Evolutionary conservation across 1,140 invertebrate genomes (phyloP).

Genomic region (Drosophila busckii): DNA sequence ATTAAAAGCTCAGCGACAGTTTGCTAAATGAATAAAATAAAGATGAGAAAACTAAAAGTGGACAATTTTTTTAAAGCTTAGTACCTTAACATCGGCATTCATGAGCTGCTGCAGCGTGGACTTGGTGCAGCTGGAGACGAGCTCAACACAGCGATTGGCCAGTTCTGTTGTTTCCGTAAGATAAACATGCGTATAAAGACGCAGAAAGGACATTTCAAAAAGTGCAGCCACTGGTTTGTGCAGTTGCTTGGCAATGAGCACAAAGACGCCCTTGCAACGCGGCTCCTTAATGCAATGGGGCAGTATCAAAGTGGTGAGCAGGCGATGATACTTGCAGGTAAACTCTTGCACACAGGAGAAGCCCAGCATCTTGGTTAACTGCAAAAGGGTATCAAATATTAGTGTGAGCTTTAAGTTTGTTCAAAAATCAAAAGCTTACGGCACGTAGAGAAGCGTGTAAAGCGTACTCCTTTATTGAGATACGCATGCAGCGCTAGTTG

Average conservation of each 20-base stretch:
- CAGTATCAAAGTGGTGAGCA: constrained; percentile 77
- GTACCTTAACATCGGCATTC: constrained; percentile 80
- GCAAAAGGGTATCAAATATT: not conserved
- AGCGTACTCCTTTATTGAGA: constrained; percentile 80
- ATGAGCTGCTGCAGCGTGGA: constrained; percentile 80
- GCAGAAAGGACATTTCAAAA: constrained; percentile 82
- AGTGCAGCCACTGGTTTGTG: constrained; percentile 81
- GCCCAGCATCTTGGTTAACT: constrained; percentile 68
- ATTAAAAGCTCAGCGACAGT: constrained; percentile 81
- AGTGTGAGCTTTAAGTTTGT: not conserved
- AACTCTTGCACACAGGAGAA: constrained; percentile 72
- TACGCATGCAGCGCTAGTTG: constrained; percentile 82
- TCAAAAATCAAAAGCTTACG: constrained; percentile 60
- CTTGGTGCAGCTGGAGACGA: constrained; percentile 81
- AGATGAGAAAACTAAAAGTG: not conserved
- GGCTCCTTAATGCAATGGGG: constrained; percentile 79
- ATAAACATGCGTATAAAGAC: constrained; percentile 84
- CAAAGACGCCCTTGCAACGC: constrained; percentile 59
- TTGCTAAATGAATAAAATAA: constrained; percentile 78
- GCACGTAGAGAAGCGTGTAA: constrained; percentile 71
- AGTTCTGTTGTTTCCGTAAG: constrained; percentile 81
- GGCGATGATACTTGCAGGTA: constrained; percentile 66
- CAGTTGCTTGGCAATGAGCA: constrained; percentile 69
- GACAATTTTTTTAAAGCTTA: not conserved
- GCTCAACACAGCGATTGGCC: constrained; percentile 81